Evolutionary conservation across 2,797 vertebrate species (phyloP).

Genomic region (Distichodus sexfasciatus): DNA sequence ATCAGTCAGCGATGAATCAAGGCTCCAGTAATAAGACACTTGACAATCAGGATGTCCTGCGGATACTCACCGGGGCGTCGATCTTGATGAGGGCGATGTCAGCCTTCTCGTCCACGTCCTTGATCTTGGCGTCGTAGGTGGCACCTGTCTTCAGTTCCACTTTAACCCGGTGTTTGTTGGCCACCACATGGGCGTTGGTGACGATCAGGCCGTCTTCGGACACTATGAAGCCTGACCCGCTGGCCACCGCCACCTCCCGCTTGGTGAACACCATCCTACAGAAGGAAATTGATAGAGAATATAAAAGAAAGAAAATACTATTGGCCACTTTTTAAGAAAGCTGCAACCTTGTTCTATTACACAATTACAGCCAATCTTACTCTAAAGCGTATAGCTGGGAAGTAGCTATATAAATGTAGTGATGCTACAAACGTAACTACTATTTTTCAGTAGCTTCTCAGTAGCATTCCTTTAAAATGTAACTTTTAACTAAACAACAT

Average conservation of each 20-base stretch:
- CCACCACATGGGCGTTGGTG: constrained; percentile 94
- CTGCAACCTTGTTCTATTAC: too few species aligned
- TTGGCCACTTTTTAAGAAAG: too few species aligned
- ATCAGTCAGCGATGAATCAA: too few species aligned
- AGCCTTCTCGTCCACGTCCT: constrained; percentile 92
- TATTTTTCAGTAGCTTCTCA: too few species aligned
- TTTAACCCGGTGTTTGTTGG: constrained; percentile 92
- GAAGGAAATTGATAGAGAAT: neutral
- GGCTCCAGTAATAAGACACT: too few species aligned
- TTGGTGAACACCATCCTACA: constrained; percentile 83
- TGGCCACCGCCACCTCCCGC: constrained; percentile 91
- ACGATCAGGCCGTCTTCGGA: constrained; percentile 95
- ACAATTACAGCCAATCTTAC: too few species aligned
- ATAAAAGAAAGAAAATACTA: too few species aligned
- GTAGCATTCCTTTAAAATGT: too few species aligned
- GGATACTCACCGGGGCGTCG: constrained; percentile 81
- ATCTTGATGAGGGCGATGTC: constrained; percentile 97
- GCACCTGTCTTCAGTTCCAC: constrained; percentile 93
- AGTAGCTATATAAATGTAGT: too few species aligned
- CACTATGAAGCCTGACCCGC: constrained; percentile 91
- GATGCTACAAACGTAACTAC: too few species aligned
- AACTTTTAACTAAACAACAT: too few species aligned
- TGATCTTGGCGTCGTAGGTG: constrained; percentile 89
- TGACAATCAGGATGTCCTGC: neutral
- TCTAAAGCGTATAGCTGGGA: too few species aligned